Evolutionary conservation across 2,113 vertebrate genomes (phyloP), one percentile per base, ranked within the genome.

Genomic region (Tricholaema leucomelas): DNA sequence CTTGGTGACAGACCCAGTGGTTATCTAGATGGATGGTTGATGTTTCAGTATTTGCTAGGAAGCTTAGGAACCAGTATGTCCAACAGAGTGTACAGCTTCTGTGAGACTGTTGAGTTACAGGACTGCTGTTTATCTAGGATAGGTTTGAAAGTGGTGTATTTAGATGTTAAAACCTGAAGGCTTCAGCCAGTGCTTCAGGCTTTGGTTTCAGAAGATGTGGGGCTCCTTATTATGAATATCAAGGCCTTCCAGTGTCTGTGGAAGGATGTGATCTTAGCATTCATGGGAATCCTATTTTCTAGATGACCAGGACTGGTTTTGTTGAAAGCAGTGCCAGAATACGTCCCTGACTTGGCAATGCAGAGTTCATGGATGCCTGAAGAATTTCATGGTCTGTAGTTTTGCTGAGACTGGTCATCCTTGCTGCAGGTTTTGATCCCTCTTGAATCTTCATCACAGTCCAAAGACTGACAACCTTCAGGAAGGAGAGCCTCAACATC

Each of bases 31-130:
- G 69, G 61, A 85, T 83, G 33, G 9, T 23, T 63, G 33, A 16
- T 77, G 40, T 82, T 86, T 80, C 80, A 48, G 46, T 59, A 40
- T 83, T 88, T 88, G 69, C 73, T 86, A 23, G 93, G 86, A 86
- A 91, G 78, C 31, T 27, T 71, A 20, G 46, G 56, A 77, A 36
- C 8, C 63, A 21, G 27, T 91, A 63, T 33, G 80, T 82, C 76
- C 69, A 73, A 15, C 6, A 31, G 52, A 58, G 64, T 59, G 15
- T 59, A 25, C 28, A 63, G 38, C 40, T 77, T 73, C 33, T 63
- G 27, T 59, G 55, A 63, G 40, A 58, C 55, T 55, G 50, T 6
- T 73, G 72, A 70, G 18, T 73, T 93, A 85, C n/a, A 85, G 35
- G 69, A 56, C 67, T 2, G 1, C 73, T 83, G 10, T 77, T 15